Percentiles rank a stretch among this genome's conserved stretches.
Evolutionary conservation across 2,888 invertebrate species (phyloP).

Genomic region (Biston stratarius): DNA sequence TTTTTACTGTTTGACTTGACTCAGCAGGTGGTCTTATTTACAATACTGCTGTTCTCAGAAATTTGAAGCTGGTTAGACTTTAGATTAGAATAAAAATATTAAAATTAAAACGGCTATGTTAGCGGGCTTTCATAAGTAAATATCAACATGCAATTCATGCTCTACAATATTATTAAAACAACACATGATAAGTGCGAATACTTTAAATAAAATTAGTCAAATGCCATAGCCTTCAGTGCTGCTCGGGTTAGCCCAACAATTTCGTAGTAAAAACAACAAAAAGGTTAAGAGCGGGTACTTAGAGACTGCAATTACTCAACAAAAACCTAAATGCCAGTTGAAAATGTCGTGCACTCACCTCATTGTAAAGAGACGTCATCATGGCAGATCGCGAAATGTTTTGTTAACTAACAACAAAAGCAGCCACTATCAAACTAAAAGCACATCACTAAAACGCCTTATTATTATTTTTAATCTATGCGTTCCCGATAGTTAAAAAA

Average conservation of each 20-base stretch:
- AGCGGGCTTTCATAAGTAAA: not conserved
- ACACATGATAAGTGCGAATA: not conserved
- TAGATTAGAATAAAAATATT: not conserved
- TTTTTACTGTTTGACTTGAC: not conserved
- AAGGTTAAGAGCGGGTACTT: conserved; percentile 53
- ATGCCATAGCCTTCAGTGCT: conserved; percentile 36
- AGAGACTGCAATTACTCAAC: conserved; percentile 69
- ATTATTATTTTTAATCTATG: conserved; percentile 29
- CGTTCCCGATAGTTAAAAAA: conserved; percentile 4
- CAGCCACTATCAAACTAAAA: conserved; percentile 67
- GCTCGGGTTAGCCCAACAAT: conserved; percentile 42
- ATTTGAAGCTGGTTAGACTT: not conserved
- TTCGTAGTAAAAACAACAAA: conserved; percentile 38
- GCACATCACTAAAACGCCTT: conserved; percentile 67
- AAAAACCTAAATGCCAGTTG: conserved; percentile 78
- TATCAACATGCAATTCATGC: not conserved
- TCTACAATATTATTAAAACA: not conserved
- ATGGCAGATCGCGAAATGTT: conserved; percentile 63
- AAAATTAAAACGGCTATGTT: not conserved
- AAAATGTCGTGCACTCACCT: conserved; percentile 84
- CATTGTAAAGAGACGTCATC: conserved; percentile 81
- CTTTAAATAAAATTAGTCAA: conserved; percentile 35
- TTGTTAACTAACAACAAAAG: conserved; percentile 65
- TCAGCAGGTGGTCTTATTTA: conserved; percentile 1
- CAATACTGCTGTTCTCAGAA: not conserved